Evolutionary conservation across 2,113 vertebrate genomes (phyloP).

Genomic region (Sturnira hondurensis): DNA sequence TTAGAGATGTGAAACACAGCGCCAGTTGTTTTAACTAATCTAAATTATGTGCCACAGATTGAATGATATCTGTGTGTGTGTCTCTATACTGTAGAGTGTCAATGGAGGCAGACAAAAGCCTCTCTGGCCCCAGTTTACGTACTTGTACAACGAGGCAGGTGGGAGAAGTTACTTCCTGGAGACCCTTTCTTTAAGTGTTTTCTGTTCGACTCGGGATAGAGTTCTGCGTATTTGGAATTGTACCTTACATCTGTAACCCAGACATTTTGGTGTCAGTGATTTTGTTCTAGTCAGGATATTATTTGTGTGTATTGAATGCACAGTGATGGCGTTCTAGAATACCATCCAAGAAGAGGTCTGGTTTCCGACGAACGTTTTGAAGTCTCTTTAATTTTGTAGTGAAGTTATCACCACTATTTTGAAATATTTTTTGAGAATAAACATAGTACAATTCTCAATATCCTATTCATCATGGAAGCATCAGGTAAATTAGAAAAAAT

Average conservation of each 20-base stretch:
- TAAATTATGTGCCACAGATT: background rate
- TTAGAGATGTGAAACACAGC: constrained; percentile 29
- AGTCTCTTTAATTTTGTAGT: background rate
- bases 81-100: constrained; percentile 16
- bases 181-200: background rate
- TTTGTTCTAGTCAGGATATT: constrained; percentile 39
- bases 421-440: background rate
- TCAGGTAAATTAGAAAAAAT: background rate
- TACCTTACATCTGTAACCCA: background rate
- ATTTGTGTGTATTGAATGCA: background rate
- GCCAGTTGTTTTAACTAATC: constrained; percentile 33
- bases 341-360: background rate
- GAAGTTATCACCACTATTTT: background rate
- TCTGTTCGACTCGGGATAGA: background rate
- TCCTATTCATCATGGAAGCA: background rate
- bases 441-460: background rate
- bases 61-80: background rate
- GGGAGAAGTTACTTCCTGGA: constrained; percentile 21
- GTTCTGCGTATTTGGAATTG: constrained; percentile 12
- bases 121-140: constrained; percentile 17
- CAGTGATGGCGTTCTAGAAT: background rate
- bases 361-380: background rate
- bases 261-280: background rate
- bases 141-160: constrained; percentile 39
- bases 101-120: background rate